Conservation (phyloP, 2,113 vertebrate species). For the Anguilla rostrata region DNA sequence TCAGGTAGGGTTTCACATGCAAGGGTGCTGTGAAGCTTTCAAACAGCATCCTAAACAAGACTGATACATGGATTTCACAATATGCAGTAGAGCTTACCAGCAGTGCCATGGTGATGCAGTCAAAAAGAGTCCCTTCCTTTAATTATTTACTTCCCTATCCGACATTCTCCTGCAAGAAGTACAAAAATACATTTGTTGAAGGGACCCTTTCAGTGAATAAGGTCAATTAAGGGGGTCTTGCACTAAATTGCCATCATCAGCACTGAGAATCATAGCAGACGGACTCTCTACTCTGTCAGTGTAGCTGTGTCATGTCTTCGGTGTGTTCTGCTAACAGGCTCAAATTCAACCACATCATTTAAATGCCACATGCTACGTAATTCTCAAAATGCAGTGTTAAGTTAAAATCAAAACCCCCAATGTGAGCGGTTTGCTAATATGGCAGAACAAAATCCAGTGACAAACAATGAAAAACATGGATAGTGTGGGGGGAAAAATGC, state of each 20-base stretch:
- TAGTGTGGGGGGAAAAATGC: neutral
- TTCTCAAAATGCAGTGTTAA: neutral
- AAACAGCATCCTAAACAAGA: slow-evolving; percentile 54
- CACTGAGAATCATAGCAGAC: slow-evolving; percentile 59
- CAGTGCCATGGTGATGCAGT: slow-evolving; percentile 81
- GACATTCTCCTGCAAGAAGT: slow-evolving; percentile 83
- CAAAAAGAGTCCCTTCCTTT: slow-evolving; percentile 82
- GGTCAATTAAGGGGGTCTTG: slow-evolving; percentile 60
- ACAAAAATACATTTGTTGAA: slow-evolving; percentile 76
- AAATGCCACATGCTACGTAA: neutral
- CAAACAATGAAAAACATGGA: neutral
- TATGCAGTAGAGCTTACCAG: slow-evolving; percentile 80
- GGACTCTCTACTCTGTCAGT: slow-evolving; percentile 33
- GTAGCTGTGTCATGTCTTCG: neutral
- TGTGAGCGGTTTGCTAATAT: neutral
- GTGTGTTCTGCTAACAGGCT: neutral
- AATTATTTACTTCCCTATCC: slow-evolving; percentile 85
- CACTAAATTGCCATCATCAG: slow-evolving; percentile 71
- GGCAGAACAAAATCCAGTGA: neutral
- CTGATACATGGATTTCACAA: slow-evolving; percentile 71
- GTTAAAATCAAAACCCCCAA: neutral
- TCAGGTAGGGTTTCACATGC: slow-evolving; percentile 43
- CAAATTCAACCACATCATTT: neutral
- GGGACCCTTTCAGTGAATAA: slow-evolving; percentile 76
- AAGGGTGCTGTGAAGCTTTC: slow-evolving; percentile 26